Evolutionary conservation across 1,140 invertebrate species (phyloP), one percentile per base, ranked within the genome.

Genomic region (Lethrus apterus): DNA sequence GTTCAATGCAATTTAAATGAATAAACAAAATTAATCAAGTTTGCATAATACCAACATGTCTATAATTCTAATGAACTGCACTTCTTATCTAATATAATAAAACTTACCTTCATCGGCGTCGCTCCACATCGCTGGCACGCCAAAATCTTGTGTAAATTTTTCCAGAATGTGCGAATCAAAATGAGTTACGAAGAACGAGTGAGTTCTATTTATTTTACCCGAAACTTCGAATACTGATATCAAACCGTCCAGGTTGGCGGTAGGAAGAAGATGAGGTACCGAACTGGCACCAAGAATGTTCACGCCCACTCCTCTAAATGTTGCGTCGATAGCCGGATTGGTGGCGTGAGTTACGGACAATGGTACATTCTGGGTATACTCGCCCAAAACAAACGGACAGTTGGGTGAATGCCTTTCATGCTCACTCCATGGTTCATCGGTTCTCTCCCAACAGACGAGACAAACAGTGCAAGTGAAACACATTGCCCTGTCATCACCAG

Each of bases 361-460:
- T n/a, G 92, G 90, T 35, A 95, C 91, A 71, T 96, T 96, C 68
- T 93, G 89, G 8, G 91, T 96, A 56, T 91, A 93, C 65, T 94
- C 90, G 13, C 91, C 90, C 60, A 89, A 85, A 2, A 96, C 87
- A 68, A 93, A 94, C 1, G 90, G 88, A 67, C 92, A 96, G 46
- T 80, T 79, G 8, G 91, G 89, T 13, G 90, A 93, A 70, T 96
- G 92, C 5, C 92, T 73, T 67, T 93, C 91, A 61, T 95, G 91
- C 65, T 96, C 91, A 53, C 91, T 92, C 89, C 89, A 95, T 0
- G 92, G 93, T 67, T 95, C 91, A 71, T 95, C 92, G 0, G 88
- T 92, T 46, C 90, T 88, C 68, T 96, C 93, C 93, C 93, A 96
- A 69, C 86, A 93, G 1, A 95, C 89, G 3, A 95, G 73, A 60